Evolutionary conservation across 2,113 vertebrate species (phyloP).

Genomic region (Strigops habroptila): DNA sequence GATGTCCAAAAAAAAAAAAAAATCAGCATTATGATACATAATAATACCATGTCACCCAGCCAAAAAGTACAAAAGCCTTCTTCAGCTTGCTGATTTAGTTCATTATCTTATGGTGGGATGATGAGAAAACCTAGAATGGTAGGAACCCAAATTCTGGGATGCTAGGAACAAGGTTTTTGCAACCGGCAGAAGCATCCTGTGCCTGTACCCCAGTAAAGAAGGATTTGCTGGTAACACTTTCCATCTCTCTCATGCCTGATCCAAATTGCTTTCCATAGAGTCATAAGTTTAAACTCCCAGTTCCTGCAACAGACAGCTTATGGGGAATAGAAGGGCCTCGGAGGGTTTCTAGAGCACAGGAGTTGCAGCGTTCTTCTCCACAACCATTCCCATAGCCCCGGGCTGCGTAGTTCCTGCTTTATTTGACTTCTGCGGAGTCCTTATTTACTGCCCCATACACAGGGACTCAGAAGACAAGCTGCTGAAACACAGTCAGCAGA

Average conservation of each 20-base stretch:
- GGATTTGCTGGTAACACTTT: not conserved
- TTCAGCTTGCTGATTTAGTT: not conserved
- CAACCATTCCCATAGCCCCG: not conserved
- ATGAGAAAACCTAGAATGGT: not conserved
- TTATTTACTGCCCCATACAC: rapidly evolving
- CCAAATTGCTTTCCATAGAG: not conserved
- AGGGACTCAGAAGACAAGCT: not conserved
- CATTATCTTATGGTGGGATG: not conserved
- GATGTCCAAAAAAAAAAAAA: not conserved
- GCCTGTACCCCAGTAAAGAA: not conserved
- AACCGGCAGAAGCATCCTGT: not conserved
- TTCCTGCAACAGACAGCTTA: not conserved
- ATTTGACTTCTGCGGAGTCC: not conserved
- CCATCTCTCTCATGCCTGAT: not conserved
- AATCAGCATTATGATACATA: not conserved
- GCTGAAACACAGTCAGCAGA: not conserved
- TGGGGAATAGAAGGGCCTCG: not conserved
- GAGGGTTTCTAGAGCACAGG: not conserved
- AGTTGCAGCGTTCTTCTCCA: not conserved
- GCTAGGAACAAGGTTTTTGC: not conserved
- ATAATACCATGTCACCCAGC: not conserved
- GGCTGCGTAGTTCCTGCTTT: not conserved
- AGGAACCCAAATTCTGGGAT: not conserved
- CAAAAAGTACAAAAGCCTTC: not conserved
- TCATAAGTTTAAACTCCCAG: not conserved